A percentile compares a stretch with the other conserved stretches of the same genome.
phyloP scores from a whole-genome alignment of 2,888 invertebrate genomes.

The Terebella lapidaria region DNA sequence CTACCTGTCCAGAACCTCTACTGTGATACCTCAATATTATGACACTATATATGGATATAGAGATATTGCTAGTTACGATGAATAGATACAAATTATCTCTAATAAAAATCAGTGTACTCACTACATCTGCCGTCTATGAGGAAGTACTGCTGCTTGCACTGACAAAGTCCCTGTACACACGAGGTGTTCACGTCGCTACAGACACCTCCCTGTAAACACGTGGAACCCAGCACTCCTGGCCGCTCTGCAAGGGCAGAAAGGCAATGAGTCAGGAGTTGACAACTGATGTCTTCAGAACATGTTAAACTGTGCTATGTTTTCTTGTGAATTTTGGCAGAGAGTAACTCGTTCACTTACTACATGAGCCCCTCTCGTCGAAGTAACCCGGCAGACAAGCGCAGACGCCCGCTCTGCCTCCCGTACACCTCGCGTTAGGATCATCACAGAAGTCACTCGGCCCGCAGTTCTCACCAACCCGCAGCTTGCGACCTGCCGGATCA shows the following conservation, averaged over 20 bases:
- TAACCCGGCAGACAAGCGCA: conserved; percentile 15
- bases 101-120: too few relatives aligned
- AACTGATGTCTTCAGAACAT: too few relatives aligned
- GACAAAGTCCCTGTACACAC: conserved; percentile 14
- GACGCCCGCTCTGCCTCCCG: conserved; percentile 6
- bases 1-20: too few relatives aligned
- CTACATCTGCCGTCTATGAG: conserved; percentile 12
- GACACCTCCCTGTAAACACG: background rate
- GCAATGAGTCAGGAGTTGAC: background rate
- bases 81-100: too few relatives aligned
- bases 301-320: too few relatives aligned
- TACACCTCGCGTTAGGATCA: conserved; percentile 15
- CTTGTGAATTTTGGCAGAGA: too few relatives aligned
- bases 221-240: background rate
- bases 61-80: too few relatives aligned
- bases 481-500: conserved; percentile 6
- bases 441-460: conserved; percentile 13
- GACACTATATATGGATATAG: too few relatives aligned
- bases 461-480: conserved; percentile 15
- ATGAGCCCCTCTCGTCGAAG: conserved; percentile 17
- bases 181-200: conserved; percentile 10
- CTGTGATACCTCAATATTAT: too few relatives aligned
- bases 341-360: conserved; percentile 17
- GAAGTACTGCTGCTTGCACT: conserved; percentile 14
- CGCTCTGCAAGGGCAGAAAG: background rate